A percentile compares a stretch with the other conserved stretches of the same genome.
Evolutionary conservation across 2,797 vertebrate genomes (phyloP).

Genomic region (Buphagus erythrorhynchus): DNA sequence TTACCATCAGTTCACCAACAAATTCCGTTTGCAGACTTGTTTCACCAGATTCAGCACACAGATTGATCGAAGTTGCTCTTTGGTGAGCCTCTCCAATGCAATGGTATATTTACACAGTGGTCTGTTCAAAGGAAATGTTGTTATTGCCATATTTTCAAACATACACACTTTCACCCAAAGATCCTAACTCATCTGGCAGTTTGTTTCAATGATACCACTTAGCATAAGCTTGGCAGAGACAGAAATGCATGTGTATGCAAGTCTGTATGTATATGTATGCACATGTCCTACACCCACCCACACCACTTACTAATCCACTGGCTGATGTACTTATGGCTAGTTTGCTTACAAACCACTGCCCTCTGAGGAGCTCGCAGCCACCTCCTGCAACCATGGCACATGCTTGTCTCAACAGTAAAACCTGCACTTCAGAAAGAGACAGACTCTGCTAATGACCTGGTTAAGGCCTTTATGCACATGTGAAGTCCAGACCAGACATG

Average conservation of each 20-base stretch:
- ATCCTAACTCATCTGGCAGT: conserved; percentile 47
- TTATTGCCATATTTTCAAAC: conserved; percentile 28
- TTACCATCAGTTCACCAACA: neutral
- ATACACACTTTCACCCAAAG: conserved; percentile 61
- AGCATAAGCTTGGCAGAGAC: conserved; percentile 47
- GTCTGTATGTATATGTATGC: conserved; percentile 37
- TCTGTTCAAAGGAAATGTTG: conserved; percentile 8
- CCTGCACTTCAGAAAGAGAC: neutral
- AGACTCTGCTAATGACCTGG: neutral
- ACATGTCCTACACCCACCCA: conserved; percentile 48
- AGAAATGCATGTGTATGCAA: conserved; percentile 5
- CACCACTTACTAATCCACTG: conserved; percentile 46
- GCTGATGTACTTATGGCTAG: conserved; percentile 57
- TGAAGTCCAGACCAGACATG: neutral
- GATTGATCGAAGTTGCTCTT: neutral
- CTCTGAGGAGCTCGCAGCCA: conserved; percentile 9
- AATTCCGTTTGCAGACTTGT: neutral
- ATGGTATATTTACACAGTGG: neutral
- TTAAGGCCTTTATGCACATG: neutral
- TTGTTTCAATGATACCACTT: conserved; percentile 46
- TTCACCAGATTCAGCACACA: neutral
- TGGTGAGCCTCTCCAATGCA: neutral
- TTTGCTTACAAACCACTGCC: conserved; percentile 54
- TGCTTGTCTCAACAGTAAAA: neutral
- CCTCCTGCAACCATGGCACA: neutral